Evolutionary conservation across 2,113 vertebrate species (phyloP).

Genomic region (Perccottus glenii): DNA sequence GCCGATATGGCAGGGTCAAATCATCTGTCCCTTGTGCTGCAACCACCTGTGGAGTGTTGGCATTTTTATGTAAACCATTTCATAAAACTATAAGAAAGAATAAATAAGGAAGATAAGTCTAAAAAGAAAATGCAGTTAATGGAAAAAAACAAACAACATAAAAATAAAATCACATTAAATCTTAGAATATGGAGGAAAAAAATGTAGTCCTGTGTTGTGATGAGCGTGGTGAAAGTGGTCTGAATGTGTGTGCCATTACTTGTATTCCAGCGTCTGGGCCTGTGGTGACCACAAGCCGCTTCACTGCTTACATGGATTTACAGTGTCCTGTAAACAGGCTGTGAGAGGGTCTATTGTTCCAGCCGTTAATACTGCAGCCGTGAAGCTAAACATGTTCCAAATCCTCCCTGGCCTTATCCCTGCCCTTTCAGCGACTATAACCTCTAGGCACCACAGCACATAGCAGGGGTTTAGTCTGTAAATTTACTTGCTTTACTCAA

Average conservation of each 20-base stretch:
- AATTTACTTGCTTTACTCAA: too few relatives aligned
- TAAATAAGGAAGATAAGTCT: conserved; percentile 19
- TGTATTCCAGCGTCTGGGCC: conserved; percentile 10
- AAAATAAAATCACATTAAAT: too few relatives aligned
- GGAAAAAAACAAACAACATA: too few relatives aligned
- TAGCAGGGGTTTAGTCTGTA: not conserved
- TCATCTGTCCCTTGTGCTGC: conserved; percentile 19
- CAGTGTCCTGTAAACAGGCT: conserved; percentile 63
- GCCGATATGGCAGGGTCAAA: conserved; percentile 21
- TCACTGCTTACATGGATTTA: conserved; percentile 69
- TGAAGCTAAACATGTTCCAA: conserved; percentile 44
- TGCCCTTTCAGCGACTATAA: conserved; percentile 14
- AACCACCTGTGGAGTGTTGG: conserved; percentile 68
- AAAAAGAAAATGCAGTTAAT: too few relatives aligned
- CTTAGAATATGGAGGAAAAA: too few relatives aligned
- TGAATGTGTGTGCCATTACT: conserved; percentile 1
- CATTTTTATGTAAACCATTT: conserved; percentile 40
- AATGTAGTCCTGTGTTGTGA: too few relatives aligned
- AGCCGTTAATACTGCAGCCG: conserved; percentile 52
- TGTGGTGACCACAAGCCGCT: conserved; percentile 16
- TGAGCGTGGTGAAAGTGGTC: too few relatives aligned
- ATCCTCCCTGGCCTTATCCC: conserved; percentile 56
- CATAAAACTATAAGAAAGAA: conserved; percentile 27
- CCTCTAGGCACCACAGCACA: not conserved
- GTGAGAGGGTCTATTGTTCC: conserved; percentile 75